Percentiles rank a stretch among this genome's conserved stretches.
These are phyloP conservation scores for Orussus abietinus DNA, from an alignment of 1,140 invertebrate species.

Conservation along the genomic window DNA sequence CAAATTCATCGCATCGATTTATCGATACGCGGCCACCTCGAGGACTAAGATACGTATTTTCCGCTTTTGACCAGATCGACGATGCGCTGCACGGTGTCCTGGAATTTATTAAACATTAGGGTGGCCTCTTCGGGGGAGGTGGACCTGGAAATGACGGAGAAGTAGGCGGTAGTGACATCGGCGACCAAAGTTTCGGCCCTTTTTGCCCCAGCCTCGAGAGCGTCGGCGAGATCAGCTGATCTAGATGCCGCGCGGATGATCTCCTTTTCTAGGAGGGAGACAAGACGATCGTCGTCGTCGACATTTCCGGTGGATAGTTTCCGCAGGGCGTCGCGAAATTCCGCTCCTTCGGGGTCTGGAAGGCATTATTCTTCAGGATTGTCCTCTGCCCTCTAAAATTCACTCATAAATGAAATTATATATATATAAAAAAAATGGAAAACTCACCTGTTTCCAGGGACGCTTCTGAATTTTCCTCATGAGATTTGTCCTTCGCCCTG, in stretches of 20 bases:
- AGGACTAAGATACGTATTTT: slow-evolving; percentile 12
- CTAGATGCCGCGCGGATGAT: slow-evolving; percentile 20
- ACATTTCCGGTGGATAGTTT: slow-evolving; percentile 24
- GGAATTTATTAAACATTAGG: slow-evolving; percentile 23
- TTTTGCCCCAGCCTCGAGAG: slow-evolving; percentile 26
- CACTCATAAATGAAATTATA: slow-evolving; percentile 11
- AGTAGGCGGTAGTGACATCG: slow-evolving; percentile 31
- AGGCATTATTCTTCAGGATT: too few relatives aligned
- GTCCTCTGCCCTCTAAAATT: too few relatives aligned
- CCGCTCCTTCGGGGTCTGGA: slow-evolving; percentile 15
- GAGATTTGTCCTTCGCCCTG: slow-evolving; percentile 25
- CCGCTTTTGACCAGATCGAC: slow-evolving; percentile 31
- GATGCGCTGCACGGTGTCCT: slow-evolving; percentile 27
- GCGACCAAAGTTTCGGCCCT: slow-evolving; percentile 28
- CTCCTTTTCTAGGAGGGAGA: slow-evolving; percentile 26
- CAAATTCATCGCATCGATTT: too few relatives aligned
- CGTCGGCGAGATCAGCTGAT: slow-evolving; percentile 15
- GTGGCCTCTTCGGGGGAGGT: slow-evolving; percentile 21
- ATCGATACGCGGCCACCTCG: too few relatives aligned
- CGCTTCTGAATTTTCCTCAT: slow-evolving; percentile 21
- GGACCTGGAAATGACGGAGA: slow-evolving; percentile 28
- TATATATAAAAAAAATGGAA: slow-evolving; percentile 5
- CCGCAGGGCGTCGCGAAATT: slow-evolving; percentile 16
- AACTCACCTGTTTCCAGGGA: slow-evolving; percentile 17
- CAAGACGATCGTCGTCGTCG: slow-evolving; percentile 20